Base-by-base conservation (phyloP, 2,797 vertebrate species). In the Rhincodon typus region DNA sequence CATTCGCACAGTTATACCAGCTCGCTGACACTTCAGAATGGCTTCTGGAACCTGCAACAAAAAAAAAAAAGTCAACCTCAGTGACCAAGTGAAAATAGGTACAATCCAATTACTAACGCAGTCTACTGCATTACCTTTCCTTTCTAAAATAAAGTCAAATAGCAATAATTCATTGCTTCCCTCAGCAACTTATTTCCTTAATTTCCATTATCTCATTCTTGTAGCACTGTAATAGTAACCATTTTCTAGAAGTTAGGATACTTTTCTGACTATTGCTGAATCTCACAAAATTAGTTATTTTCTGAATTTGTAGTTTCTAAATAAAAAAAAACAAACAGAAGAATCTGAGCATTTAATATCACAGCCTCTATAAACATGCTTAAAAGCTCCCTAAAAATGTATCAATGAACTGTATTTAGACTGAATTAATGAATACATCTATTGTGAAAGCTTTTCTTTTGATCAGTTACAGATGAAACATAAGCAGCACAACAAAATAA, bases 1-100 rank as follows among this genome's bases (percentile, higher is more conserved):
- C 99, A 99, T 99, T 13, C 99, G 98, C 1, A 99, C 99, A 0
- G 99, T 99, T 97, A 99, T 99, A 23, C 99, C 99, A 0, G 99
- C 99, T 2, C 97, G 98, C 97, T 99, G 99, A 96, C 99, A 99
- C 96, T 99, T 99, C 1, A 97, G 0, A 77, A 99, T 99, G 67
- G 99, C 99, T 0, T 98, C 98, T 0, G 99, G 99, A 50, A 99
- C 99, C 99, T 99, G 96, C 2, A 10, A 95, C 91, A 86, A 1
- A 17, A 50, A 50, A 50, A 50, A 30, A 42, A 66, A 23, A 95
- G 46, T 46, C 72, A 66, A 66, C 66, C 25, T 90, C 30, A 94
- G 69, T 72, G n/a, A 94, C 69, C 46, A 94, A 94, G 69, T 70
- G 23, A 30, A 19, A 30, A 4, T 46, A 66, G 30, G 27, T 62